phyloP scores from a whole-genome alignment of 2,888 invertebrate genomes.

The Aphidoletes aphidimyza region DNA sequence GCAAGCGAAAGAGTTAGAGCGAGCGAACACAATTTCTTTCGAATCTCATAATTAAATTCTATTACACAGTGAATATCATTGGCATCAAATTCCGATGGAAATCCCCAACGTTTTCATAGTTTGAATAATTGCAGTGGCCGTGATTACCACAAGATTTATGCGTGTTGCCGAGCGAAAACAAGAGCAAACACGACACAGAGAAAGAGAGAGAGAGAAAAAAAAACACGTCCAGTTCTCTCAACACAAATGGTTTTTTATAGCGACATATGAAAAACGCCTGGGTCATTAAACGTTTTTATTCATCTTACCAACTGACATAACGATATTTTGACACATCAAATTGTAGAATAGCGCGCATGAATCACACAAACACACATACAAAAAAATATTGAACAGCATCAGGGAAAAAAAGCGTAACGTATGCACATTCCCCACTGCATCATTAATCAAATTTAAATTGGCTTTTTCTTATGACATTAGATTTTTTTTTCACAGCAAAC shows the following conservation, averaged over 20 bases:
- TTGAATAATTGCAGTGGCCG: not conserved
- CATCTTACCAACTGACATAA: not conserved
- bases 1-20: no score
- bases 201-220: no score
- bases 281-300: conserved; percentile 39
- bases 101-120: not conserved
- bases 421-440: not conserved
- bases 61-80: not conserved
- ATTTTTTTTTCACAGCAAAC: not conserved
- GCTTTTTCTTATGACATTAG: not conserved
- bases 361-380: not conserved
- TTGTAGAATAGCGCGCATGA: not conserved
- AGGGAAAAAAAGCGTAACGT: not conserved
- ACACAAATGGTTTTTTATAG: not conserved
- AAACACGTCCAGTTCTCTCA: no score
- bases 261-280: not conserved
- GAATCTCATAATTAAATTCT: conserved; percentile 13
- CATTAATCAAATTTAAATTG: conserved; percentile 49
- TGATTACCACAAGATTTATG: not conserved
- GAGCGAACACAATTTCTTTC: no score
- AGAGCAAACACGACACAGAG: not conserved
- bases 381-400: not conserved
- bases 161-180: not conserved
- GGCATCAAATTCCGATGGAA: not conserved
- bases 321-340: conserved; percentile 31